Conservation (phyloP, 92 coral and sea anemone species). For the Epizoanthus ramosus region DNA sequence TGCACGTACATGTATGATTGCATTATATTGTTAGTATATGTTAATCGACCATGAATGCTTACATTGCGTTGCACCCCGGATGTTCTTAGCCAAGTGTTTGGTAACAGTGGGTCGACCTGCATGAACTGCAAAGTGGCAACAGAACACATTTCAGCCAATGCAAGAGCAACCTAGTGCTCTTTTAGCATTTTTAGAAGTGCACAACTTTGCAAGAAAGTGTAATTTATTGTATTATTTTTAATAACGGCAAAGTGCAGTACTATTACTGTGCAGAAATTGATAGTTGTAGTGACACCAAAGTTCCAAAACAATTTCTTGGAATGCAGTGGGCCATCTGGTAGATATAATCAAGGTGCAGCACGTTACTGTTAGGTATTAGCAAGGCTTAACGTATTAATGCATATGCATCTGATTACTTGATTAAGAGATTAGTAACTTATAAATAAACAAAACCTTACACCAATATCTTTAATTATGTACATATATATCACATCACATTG, state of each 20-base stretch:
- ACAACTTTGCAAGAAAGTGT: conserved; percentile 1
- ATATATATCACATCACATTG: not conserved
- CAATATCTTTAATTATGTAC: too few relatives aligned
- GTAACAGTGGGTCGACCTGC: conserved; percentile 40
- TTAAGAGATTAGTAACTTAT: not conserved
- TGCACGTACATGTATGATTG: not conserved
- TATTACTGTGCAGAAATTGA: not conserved
- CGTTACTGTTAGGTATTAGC: not conserved
- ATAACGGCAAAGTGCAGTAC: not conserved
- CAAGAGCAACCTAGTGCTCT: conserved; percentile 39
- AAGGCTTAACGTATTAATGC: not conserved
- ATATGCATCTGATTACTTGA: not conserved
- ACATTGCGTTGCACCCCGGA: conserved; percentile 42
- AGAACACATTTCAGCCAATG: conserved; percentile 42
- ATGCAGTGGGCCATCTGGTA: not conserved
- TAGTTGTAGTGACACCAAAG: not conserved
- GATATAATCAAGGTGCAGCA: not conserved
- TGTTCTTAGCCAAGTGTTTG: conserved; percentile 46
- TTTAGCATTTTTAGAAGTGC: conserved; percentile 6
- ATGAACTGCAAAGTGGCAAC: conserved; percentile 44
- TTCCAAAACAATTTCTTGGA: not conserved
- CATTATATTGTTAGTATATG: conserved; percentile 27
- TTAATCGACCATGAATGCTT: conserved; percentile 39
- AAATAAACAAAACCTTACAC: too few relatives aligned
- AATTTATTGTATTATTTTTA: not conserved